Base-by-base conservation (phyloP, 1,140 invertebrate species). In the Ceratoteleas bidentatus region DNA sequence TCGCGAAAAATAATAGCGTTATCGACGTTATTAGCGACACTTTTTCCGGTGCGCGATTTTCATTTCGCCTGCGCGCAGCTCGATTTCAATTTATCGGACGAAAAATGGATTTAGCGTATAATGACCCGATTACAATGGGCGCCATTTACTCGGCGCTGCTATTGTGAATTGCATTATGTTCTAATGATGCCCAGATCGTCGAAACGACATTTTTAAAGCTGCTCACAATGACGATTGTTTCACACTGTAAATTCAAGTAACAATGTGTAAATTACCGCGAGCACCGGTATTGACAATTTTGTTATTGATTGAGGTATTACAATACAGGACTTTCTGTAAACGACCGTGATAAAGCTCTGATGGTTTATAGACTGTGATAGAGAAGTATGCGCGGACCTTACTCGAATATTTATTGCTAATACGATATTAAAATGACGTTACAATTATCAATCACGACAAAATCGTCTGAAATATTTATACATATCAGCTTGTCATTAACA, bases 241-340 rank as follows among this genome's bases (percentile, higher is more conserved):
- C 65, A 52, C 50, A 68, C 40, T 64, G 52, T 52, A 64, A 77
- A 66, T 69, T 73, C 64, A 43, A 24, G 57, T 73, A 73, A 61
- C 68, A 32, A 49, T 66, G 49, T 76, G 62, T 79, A 79, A 73
- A 73, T 69, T 62, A 80, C 62, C 40, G 11, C 16, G 33, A 54
- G 47, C 45, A 54, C n/a, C 45, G 7, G 45, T 50, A 61, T 60
- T 80, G 77, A 62, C 69, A 50, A 60, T 60, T 80, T 80, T 58
- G 61, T 53, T 80, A 74, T 74, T 73, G 77, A 80, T 74, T 64
- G 57, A 69, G 33, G 77, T 64, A 69, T 65, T 68, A 47, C 65
- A 56, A 56, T 66, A 58, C 69, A n/a, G 33, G 65, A 57, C 13
- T 73, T 80, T 66, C n/a, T 38, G 57, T 45, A 74, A 62, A 56